A percentile compares a stretch with the other conserved stretches of the same genome.
Evolutionary conservation across 2,888 invertebrate genomes (phyloP).

Genomic region (Cephus rjabovi): DNA sequence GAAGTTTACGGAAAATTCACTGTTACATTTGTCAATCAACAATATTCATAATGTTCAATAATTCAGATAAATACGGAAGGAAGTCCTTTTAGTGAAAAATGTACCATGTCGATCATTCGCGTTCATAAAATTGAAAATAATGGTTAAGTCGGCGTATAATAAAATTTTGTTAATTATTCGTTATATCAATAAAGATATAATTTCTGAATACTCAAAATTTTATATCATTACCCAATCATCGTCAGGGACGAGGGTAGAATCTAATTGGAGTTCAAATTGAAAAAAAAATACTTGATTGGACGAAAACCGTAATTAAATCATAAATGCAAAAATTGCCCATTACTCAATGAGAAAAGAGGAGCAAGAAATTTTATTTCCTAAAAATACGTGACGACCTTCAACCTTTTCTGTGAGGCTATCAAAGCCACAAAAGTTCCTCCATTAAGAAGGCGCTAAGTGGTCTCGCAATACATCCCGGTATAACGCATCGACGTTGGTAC

Average conservation of each 20-base stretch:
- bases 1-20: too few relatives aligned
- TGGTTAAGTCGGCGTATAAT: background rate
- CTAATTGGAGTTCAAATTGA: background rate
- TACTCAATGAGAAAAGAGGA: background rate
- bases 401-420: background rate
- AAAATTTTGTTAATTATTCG: background rate
- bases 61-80: too few relatives aligned
- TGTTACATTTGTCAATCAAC: too few relatives aligned
- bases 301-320: background rate
- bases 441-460: constrained; percentile 4
- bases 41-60: too few relatives aligned
- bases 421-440: background rate
- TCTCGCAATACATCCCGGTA: constrained; percentile 1
- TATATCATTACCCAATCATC: background rate
- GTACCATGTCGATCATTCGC: too few relatives aligned
- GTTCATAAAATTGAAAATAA: background rate
- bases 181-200: background rate
- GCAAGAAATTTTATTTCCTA: background rate
- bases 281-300: background rate
- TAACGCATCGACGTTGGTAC: background rate
- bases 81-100: too few relatives aligned
- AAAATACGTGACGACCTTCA: background rate
- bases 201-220: too few relatives aligned
- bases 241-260: background rate
- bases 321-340: background rate